These are phyloP conservation scores for Sceloporus tristichus DNA, from an alignment of 2,113 vertebrate genomes.

Conservation along the genomic window DNA sequence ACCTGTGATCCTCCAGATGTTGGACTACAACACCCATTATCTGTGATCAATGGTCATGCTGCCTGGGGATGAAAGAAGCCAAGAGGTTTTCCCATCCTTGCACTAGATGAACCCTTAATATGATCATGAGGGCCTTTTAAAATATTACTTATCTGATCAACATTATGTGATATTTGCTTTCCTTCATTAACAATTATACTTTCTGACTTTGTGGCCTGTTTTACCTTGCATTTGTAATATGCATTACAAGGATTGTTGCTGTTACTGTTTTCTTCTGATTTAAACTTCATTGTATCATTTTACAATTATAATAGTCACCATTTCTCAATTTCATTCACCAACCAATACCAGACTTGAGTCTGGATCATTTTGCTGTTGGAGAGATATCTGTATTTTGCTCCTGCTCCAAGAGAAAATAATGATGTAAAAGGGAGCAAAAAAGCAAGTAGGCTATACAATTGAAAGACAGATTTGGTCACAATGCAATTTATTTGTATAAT, in stretches of 20 bases:
- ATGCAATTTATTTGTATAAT: conserved; percentile 58
- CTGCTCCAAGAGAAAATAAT: conserved; percentile 42
- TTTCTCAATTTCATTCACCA: conserved; percentile 50
- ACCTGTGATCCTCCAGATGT: neutral
- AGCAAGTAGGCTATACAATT: neutral
- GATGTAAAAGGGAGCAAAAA: conserved; percentile 33
- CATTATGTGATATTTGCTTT: conserved; percentile 14
- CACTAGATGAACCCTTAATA: neutral
- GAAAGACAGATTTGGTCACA: conserved; percentile 63
- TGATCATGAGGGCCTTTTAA: neutral
- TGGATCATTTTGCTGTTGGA: neutral
- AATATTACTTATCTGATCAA: conserved; percentile 60
- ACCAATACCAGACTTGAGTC: conserved; percentile 49
- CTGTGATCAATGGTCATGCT: neutral
- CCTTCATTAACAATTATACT: conserved; percentile 24
- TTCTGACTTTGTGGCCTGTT: conserved; percentile 74
- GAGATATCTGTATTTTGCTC: conserved; percentile 29
- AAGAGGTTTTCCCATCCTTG: neutral
- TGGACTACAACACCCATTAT: neutral
- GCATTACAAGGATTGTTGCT: conserved; percentile 45
- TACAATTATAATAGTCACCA: conserved; percentile 63
- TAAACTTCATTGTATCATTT: conserved; percentile 72
- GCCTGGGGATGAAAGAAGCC: neutral
- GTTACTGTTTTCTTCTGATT: conserved; percentile 53
- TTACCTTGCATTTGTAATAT: conserved; percentile 75